phyloP scores from a whole-genome alignment of 2,797 vertebrate species.

The Mus minutoides region DNA sequence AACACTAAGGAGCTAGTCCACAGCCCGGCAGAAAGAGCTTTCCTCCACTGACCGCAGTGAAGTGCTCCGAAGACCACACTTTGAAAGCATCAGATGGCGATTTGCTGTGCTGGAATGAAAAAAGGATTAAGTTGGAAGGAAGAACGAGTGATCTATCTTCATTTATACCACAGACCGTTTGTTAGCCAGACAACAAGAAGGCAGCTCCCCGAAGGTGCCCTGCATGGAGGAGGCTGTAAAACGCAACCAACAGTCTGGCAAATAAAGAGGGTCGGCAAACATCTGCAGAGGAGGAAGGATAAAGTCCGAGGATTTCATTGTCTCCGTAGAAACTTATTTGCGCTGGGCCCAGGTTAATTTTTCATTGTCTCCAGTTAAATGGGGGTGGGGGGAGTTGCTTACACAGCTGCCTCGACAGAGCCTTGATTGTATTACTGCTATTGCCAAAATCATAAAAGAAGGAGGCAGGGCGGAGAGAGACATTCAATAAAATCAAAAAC shows the following conservation, averaged over 20 bases:
- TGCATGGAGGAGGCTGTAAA: constrained; percentile 58
- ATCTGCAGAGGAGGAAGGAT: constrained; percentile 85
- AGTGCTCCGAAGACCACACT: fast-evolving
- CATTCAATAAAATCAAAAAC: background rate
- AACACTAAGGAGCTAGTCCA: background rate
- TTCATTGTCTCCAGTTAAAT: constrained; percentile 84
- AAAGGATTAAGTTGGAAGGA: fast-evolving
- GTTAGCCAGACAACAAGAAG: constrained; percentile 65
- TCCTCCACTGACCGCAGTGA: background rate
- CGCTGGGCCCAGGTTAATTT: constrained; percentile 84
- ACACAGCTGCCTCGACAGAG: constrained; percentile 76
- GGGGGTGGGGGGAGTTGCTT: constrained; percentile 71
- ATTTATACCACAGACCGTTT: constrained; percentile 55
- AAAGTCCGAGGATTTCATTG: constrained; percentile 83
- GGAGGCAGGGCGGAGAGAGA: background rate
- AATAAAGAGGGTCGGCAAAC: constrained; percentile 84
- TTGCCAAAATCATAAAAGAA: constrained; percentile 80
- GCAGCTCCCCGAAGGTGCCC: background rate
- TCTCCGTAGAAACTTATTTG: constrained; percentile 84
- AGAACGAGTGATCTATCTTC: constrained; percentile 9
- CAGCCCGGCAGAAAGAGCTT: background rate
- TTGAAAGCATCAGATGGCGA: background rate
- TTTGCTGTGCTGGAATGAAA: background rate
- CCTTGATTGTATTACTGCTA: constrained; percentile 74
- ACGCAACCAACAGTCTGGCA: constrained; percentile 83